Evolutionary conservation across 2,888 invertebrate genomes (phyloP).

Genomic region (Cataglyphis albicans): DNA sequence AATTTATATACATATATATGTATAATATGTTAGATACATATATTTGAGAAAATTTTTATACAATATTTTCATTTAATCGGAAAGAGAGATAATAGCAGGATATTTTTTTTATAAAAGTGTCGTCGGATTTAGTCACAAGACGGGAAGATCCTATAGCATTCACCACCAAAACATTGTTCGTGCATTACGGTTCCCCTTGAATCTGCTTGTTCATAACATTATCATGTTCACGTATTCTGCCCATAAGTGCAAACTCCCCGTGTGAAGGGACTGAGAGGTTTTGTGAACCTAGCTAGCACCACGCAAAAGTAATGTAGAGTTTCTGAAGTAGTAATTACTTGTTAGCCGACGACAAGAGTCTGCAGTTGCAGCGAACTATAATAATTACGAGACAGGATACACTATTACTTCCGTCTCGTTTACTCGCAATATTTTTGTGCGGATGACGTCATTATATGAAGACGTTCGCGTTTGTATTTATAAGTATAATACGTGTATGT

Average conservation of each 20-base stretch:
- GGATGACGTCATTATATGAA: not conserved
- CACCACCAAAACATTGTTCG: constrained; percentile 74
- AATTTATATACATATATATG: not conserved
- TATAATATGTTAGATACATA: not conserved
- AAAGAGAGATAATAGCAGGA: not conserved
- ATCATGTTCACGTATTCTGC: constrained; percentile 64
- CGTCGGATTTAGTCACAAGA: constrained; percentile 5
- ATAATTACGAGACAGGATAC: constrained; percentile 11
- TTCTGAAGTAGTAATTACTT: constrained; percentile 79
- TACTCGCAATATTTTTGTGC: constrained; percentile 33
- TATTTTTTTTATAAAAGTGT: not conserved
- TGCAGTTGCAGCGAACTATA: constrained; percentile 58
- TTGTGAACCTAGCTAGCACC: constrained; percentile 59
- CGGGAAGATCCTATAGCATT: constrained; percentile 37
- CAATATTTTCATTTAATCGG: not conserved
- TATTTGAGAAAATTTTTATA: not conserved
- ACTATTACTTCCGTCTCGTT: constrained; percentile 2
- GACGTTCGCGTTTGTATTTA: not conserved
- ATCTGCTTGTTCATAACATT: constrained; percentile 64
- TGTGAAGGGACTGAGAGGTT: constrained; percentile 59
- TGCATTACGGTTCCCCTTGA: constrained; percentile 74
- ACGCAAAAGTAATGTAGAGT: constrained; percentile 64
- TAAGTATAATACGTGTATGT: not conserved
- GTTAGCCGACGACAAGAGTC: constrained; percentile 66
- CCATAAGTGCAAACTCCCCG: constrained; percentile 52